Conservation (phyloP, 2,797 vertebrate species). For the Erithacus rubecula region DNA sequence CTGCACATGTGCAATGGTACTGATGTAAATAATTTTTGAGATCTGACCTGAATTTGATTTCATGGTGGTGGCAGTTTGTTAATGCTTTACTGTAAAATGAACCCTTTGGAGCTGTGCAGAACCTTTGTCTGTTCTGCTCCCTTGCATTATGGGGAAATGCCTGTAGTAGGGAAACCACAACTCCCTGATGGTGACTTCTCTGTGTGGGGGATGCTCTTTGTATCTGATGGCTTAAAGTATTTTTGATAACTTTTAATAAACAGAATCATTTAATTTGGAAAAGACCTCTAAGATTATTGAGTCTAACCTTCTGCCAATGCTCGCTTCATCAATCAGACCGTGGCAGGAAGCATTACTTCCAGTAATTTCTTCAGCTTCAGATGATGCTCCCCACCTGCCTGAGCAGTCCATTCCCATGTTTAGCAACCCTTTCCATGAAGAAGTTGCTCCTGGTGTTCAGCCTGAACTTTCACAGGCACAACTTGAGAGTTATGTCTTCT, state of each 20-base stretch:
- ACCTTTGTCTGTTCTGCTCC: neutral
- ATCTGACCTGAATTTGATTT: neutral
- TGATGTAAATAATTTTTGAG: neutral
- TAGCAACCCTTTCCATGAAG: neutral
- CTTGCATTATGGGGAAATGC: neutral
- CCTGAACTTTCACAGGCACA: neutral
- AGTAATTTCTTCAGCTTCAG: rapidly evolving
- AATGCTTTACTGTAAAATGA: neutral
- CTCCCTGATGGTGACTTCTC: neutral
- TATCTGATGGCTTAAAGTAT: neutral
- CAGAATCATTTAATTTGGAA: neutral
- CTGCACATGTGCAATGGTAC: rapidly evolving
- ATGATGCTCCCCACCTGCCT: too few relatives aligned
- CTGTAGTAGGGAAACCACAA: neutral
- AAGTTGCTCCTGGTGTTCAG: neutral
- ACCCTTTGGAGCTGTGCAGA: neutral
- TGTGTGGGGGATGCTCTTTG: neutral
- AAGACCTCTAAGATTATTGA: neutral
- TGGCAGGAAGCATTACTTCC: neutral
- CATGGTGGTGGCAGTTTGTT: neutral
- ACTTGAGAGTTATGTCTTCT: neutral
- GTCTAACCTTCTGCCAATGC: neutral
- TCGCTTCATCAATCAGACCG: neutral
- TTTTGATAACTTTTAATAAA: neutral
- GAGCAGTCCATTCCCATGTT: neutral